These are phyloP conservation scores for Trypoxylon attenuatum DNA, from an alignment of 2,888 invertebrate species.

Conservation along the genomic window DNA sequence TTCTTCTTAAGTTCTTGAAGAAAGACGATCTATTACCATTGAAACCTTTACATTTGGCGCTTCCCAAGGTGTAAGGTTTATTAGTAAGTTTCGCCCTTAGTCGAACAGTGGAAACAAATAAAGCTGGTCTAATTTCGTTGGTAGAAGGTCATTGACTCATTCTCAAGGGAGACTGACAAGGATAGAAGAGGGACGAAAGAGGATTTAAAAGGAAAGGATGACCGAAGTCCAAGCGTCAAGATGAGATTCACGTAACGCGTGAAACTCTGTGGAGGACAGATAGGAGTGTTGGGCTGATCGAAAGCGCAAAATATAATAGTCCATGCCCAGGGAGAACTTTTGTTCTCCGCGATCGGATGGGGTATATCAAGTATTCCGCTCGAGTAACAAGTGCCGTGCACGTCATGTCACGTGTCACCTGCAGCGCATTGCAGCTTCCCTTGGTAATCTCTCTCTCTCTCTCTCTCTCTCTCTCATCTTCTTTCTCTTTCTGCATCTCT, in stretches of 20 bases:
- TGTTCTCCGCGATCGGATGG: constrained; percentile 51
- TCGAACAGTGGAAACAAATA: too few relatives aligned
- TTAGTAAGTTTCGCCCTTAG: too few relatives aligned
- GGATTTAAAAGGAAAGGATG: constrained; percentile 19
- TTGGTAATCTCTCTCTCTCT: background rate
- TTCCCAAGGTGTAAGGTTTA: too few relatives aligned
- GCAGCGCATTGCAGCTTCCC: constrained; percentile 31
- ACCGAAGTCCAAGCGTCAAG: constrained; percentile 20
- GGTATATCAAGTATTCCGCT: constrained; percentile 60
- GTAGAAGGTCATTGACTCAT: too few relatives aligned
- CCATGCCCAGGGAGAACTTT: constrained; percentile 41
- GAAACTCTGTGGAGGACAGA: constrained; percentile 47
- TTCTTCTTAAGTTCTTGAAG: too few relatives aligned
- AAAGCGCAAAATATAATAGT: constrained; percentile 49
- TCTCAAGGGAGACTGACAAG: too few relatives aligned
- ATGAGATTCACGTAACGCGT: constrained; percentile 40
- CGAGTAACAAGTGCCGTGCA: constrained; percentile 54
- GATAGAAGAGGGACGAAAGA: background rate
- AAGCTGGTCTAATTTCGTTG: too few relatives aligned
- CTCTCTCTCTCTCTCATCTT: background rate
- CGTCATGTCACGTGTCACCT: constrained; percentile 59
- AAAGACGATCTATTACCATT: too few relatives aligned
- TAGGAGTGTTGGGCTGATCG: constrained; percentile 47
- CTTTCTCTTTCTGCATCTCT: background rate
- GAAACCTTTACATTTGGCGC: too few relatives aligned